Conservation (phyloP, 2,113 vertebrate species). For the Podilymbus podiceps region DNA sequence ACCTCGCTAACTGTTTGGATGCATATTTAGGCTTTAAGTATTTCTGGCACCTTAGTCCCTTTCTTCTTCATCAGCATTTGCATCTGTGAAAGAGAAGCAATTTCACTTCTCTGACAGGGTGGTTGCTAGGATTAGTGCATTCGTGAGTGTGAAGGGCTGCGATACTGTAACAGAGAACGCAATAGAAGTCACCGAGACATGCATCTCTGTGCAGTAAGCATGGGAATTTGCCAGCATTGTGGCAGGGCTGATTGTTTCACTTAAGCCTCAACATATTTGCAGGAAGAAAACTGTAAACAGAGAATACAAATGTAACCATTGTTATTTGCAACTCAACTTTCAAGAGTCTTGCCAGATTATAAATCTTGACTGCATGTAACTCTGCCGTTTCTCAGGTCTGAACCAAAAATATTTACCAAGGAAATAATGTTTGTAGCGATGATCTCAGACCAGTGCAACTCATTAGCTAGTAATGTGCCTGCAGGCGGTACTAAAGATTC, state of each 20-base stretch:
- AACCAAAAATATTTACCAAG: conserved; percentile 51
- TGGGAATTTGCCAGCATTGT: conserved; percentile 5
- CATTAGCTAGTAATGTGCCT: conserved; percentile 64
- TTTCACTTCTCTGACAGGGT: not conserved
- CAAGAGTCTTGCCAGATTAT: not conserved
- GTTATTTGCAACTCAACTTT: conserved; percentile 20
- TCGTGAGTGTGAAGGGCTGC: not conserved
- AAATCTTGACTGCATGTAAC: conserved; percentile 28
- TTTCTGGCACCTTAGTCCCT: not conserved
- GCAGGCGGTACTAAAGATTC: conserved; percentile 51
- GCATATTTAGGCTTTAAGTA: not conserved
- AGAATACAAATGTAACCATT: conserved; percentile 45
- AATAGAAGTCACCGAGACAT: not conserved
- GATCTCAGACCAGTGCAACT: conserved; percentile 63
- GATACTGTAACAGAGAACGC: not conserved
- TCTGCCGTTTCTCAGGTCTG: conserved; percentile 52
- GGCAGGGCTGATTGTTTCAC: not conserved
- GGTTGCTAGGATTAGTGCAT: not conserved
- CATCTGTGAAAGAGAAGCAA: not conserved
- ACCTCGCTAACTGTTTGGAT: not conserved
- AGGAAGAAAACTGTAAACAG: conserved; percentile 40
- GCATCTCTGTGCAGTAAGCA: not conserved
- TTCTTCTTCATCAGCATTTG: not conserved
- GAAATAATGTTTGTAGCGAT: conserved; percentile 53
- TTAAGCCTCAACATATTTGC: not conserved